Base-by-base conservation (phyloP, 23 tunicate genomes). In the Oikopleura albicans region DNA sequence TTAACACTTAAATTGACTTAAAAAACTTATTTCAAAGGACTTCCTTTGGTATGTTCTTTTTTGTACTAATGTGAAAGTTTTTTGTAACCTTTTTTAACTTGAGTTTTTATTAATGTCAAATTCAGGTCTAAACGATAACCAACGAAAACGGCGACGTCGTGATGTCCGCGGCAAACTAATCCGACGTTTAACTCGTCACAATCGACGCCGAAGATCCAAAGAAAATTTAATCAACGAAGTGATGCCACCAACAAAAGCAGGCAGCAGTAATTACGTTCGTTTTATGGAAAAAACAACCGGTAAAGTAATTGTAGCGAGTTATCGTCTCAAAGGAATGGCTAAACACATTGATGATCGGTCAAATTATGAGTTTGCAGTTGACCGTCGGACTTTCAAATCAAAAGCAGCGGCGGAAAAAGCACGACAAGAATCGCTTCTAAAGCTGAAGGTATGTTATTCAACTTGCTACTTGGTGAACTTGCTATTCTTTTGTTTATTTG, bases 361-460 rank as follows among this genome's bases (percentile, higher is more conserved):
- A 71, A 71, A 71, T 71, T 71, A 71, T 29, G 79, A 71, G 79
- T 71, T 71, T 71, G 79, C 79, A 22, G 79, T 71, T 16, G 35
- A 71, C 37, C 33, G 31, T 2, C 28, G 28, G 4, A 71, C 4
- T 16, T 71, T 71, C 31, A 37, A 27, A 2, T 2, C 4, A 22
- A 16, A 16, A 12, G 36, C 28, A 71, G 79, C 28, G 2, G 79
- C 79, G 33, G 31, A 4, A 16, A 37, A 71, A 27, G 27, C 27
- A 2, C 28, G 2, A 71, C 37, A 31, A 34, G 16, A 49, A 49
- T 8, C 22, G 16, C 59, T 49, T 49, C 16, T 22, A 8, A 22
- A 49, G 59, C 59, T 49, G n/a, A n/a, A n/a, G n/a, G n/a, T n/a
- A n/a, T n/a, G n/a, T n/a, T n/a, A n/a, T n/a, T n/a, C n/a, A n/a